Conservation (phyloP, 2,888 invertebrate genomes). For the Trilocha varians region DNA sequence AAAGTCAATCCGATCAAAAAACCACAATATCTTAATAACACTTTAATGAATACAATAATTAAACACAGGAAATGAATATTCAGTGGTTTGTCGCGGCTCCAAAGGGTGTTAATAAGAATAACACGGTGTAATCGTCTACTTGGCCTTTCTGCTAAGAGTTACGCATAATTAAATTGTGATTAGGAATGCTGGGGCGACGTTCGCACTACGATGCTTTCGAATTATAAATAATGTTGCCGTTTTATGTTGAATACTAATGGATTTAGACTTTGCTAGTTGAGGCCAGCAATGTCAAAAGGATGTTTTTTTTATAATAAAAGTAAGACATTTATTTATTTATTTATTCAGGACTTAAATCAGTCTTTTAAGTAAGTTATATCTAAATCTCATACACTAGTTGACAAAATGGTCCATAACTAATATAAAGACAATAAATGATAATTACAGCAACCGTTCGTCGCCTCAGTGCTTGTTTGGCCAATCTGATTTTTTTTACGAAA, state of each 20-base stretch:
- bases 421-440: no score
- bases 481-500: no score
- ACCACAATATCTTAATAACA: slow-evolving; percentile 5
- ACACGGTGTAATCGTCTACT: slow-evolving; percentile 42
- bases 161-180: slow-evolving; percentile 65
- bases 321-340: no score
- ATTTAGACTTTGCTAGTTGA: no score
- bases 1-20: background rate
- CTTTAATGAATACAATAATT: slow-evolving; percentile 18
- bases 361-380: no score
- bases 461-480: no score
- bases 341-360: no score
- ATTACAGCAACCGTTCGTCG: no score
- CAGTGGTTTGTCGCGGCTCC: slow-evolving; percentile 13
- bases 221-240: background rate
- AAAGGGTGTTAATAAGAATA: slow-evolving; percentile 33
- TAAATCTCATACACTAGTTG: no score
- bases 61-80: slow-evolving; percentile 10
- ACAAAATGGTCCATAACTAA: no score
- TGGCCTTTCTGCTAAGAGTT: slow-evolving; percentile 40
- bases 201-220: slow-evolving; percentile 15
- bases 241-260: background rate
- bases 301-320: no score
- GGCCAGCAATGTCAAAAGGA: no score
- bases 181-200: slow-evolving; percentile 30